Evolutionary conservation across 1,140 invertebrate genomes (phyloP).

Genomic region (Antheraea pernyi): DNA sequence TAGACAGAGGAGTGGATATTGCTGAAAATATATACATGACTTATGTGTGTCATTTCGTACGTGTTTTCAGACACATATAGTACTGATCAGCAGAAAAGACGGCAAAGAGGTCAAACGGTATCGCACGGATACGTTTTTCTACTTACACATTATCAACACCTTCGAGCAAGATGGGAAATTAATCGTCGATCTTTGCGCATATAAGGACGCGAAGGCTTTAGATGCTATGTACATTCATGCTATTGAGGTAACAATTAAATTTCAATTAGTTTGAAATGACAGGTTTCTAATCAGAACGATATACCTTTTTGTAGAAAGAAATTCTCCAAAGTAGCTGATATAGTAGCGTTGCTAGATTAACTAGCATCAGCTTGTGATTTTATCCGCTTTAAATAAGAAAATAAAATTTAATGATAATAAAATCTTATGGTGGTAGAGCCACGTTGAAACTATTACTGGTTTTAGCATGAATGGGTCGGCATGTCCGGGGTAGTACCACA

Average conservation of each 20-base stretch:
- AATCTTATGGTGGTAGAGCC: too few relatives aligned
- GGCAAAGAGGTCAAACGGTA: constrained; percentile 82
- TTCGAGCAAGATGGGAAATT: constrained; percentile 87
- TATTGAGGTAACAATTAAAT: constrained; percentile 82
- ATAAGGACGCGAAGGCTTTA: constrained; percentile 89
- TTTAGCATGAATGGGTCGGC: too few relatives aligned
- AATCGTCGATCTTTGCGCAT: constrained; percentile 91
- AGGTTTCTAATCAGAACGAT: not conserved
- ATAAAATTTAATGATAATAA: too few relatives aligned
- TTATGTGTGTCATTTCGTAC: not conserved
- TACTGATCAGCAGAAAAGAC: constrained; percentile 83
- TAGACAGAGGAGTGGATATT: too few relatives aligned
- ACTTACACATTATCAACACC: constrained; percentile 93
- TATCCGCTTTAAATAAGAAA: too few relatives aligned
- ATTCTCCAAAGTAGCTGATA: too few relatives aligned
- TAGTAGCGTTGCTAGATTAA: too few relatives aligned
- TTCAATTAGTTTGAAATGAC: not conserved
- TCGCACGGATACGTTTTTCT: constrained; percentile 88
- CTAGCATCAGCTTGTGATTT: too few relatives aligned
- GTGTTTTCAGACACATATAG: constrained; percentile 85
- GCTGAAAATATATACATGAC: too few relatives aligned
- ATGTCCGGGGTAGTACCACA: too few relatives aligned
- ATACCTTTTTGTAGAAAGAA: too few relatives aligned
- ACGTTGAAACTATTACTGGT: too few relatives aligned
- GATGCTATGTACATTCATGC: constrained; percentile 92